Base-by-base conservation (phyloP, 2,113 vertebrate genomes). In the Blennius ocellaris region DNA sequence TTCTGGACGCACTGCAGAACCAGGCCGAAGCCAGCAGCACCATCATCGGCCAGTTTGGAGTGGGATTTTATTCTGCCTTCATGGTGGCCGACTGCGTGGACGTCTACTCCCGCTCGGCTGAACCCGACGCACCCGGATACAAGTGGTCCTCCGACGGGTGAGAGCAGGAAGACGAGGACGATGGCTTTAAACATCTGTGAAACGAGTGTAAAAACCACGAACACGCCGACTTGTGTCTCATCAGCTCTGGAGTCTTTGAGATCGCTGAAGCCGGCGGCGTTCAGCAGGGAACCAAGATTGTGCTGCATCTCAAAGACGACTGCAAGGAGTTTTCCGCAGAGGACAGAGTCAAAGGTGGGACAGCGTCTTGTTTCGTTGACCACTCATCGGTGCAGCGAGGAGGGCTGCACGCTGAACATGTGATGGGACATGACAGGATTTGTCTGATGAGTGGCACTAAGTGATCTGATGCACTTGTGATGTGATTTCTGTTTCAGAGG, bases 1-100 rank as follows among this genome's bases (percentile, higher is more conserved):
- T 99, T 81, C 87, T 98, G 72, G 97, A 99, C 1, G 90, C 94
- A 0, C 92, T 99, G 81, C 95, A 97, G 92, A 96, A 75, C 87
- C 95, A 97, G 87, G 92, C 92, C 0, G 98, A 98, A 87, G 95
- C 95, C 83, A 95, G 94, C 77, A 94, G 95, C 90, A 94, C 95
- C 85, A 98, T 99, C 89, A 98, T 99, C 0, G 98, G 98, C 72
- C 97, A 99, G 93, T 99, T 99, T 61, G 98, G 98, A 14, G 98
- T 99, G 41, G 98, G 98, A 11, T 99, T 99, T 91, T 99, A 99
- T 88, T 98, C 98, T 0, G 93, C 96, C n/a, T 99, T 99, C 93
- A 99, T 98, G 97, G 97, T 99, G 73, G 95, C 98, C 0, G 93
- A 98, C 81, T 88, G 73, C 3, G 96, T 99, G 17, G 96, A 98